Evolutionary conservation across 2,888 invertebrate species (phyloP), one percentile per base, ranked within the genome.

Genomic region (Pseudolycoriella hygida): DNA sequence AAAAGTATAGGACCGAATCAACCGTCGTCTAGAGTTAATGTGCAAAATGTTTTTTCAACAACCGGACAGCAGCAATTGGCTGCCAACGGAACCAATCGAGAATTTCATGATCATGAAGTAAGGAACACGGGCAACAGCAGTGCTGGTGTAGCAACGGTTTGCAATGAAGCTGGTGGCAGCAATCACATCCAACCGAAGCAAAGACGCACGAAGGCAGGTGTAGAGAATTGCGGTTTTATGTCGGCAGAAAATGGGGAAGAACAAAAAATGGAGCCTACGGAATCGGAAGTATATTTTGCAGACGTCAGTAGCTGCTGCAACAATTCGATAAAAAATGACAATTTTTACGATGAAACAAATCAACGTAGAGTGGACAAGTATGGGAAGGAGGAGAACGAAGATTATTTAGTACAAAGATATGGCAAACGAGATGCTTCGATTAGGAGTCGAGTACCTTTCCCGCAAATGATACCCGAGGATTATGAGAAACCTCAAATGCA

Each of bases 291-390:
- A 0, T 87, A 87, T 57, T 87, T 87, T 55, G 86, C 85, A 0
- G 86, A 87, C 53, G 86, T 85, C 0, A 85, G 85, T 19, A 84
- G 83, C 47, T 86, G 86, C 55, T 86, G 85, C 55, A 81, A 81
- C 55, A 77, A 79, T 42, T 80, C 80, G 3, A 72, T 80, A 1
- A 73, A 74, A 62, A 64, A 65, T 48, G 64, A 66, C 48, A 64
- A 60, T 47, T 65, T 60, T 49, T 66, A 65, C 42, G 63, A 65
- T 44, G 64, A 65, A 46, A 57, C 61, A 2, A 53, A 54, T 45
- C 34, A 43, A 17, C 44, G 32, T 15, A 15, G 20, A 42, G 2
- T 31, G 30, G 4, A 31, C 17, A 50, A 48, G 37, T 43, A 42
- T 39, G 44, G 43, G 38, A 48, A 52, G 40, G 50, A 50, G 19